Evolutionary conservation across 2,888 invertebrate species (phyloP).

Genomic region (Calephelis perditalis): DNA sequence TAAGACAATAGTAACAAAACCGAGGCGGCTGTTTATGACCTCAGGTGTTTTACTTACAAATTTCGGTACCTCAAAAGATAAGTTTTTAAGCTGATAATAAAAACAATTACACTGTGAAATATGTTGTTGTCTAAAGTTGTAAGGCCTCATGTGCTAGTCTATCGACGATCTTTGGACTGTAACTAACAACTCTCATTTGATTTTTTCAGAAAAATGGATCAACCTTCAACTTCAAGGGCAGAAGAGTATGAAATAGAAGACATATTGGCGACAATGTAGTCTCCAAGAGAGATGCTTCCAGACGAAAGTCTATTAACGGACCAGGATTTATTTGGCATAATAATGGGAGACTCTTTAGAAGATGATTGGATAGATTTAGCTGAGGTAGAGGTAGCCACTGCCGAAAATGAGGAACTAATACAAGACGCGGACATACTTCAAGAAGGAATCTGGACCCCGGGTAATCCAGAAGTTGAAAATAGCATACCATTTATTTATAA

Average conservation of each 20-base stretch:
- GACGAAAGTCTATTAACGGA: constrained; percentile 22
- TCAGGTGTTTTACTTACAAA: no score
- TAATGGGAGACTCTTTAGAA: constrained; percentile 23
- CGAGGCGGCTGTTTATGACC: no score
- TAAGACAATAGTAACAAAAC: no score
- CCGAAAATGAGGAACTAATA: constrained; percentile 21
- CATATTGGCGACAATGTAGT: constrained; percentile 18
- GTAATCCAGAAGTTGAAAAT: constrained; percentile 25
- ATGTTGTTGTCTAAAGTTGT: no score
- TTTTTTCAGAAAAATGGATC: background rate
- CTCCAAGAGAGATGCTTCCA: constrained; percentile 24
- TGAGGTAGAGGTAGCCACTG: constrained; percentile 25
- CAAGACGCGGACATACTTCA: constrained; percentile 23
- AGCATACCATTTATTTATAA: constrained; percentile 27
- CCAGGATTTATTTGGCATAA: constrained; percentile 25
- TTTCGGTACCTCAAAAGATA: no score
- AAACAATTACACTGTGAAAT: no score
- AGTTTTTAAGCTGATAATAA: no score
- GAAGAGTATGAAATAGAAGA: constrained; percentile 2
- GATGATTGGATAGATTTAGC: constrained; percentile 25
- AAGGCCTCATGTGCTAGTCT: no score
- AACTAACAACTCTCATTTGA: no score
- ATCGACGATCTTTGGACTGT: no score
- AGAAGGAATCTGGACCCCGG: constrained; percentile 18
- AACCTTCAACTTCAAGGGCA: constrained; percentile 25